Conservation (phyloP, 2,797 vertebrate species). For the Leuciscus waleckii region DNA sequence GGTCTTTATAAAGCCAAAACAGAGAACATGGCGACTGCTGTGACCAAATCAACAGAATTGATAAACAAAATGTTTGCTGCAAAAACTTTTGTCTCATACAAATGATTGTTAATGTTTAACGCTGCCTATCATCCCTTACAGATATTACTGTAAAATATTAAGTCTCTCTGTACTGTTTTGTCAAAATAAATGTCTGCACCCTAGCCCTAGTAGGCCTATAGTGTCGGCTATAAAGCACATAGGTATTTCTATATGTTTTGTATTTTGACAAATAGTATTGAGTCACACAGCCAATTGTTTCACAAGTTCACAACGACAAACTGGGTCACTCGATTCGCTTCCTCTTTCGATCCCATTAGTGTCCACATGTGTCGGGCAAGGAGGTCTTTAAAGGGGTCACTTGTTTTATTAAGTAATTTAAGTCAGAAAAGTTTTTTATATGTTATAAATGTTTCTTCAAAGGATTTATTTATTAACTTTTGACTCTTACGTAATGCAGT, state of each 20-base stretch:
- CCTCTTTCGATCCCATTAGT: background rate
- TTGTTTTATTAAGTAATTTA: background rate
- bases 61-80: too few relatives aligned
- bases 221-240: background rate
- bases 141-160: background rate
- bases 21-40: background rate
- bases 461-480: background rate
- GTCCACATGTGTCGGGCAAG: background rate
- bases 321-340: background rate
- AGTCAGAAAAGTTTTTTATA: too few relatives aligned
- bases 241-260: background rate
- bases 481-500: background rate
- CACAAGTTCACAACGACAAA: background rate
- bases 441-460: background rate
- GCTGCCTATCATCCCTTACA: background rate
- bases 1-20: background rate
- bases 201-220: too few relatives aligned
- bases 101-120: background rate
- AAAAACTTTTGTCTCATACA: background rate
- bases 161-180: background rate
- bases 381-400: background rate
- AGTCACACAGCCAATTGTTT: background rate
- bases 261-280: background rate
- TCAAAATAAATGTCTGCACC: slow-evolving; percentile 7
- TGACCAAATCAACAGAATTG: background rate